phyloP scores from a whole-genome alignment of 2,113 vertebrate genomes.

The Sus scrofa region DNA sequence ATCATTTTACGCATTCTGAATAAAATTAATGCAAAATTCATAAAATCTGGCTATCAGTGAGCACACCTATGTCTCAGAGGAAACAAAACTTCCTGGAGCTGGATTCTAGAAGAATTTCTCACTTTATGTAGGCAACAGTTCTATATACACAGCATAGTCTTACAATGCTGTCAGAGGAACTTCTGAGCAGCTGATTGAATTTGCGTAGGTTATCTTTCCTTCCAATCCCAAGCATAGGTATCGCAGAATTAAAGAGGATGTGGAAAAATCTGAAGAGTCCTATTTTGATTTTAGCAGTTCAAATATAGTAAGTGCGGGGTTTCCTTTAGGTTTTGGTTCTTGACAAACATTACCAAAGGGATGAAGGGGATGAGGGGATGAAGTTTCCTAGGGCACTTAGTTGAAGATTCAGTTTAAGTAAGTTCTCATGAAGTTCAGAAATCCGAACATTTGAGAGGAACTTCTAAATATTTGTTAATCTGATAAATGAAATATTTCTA shows the following conservation, averaged over 20 bases:
- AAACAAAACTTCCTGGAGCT: no score
- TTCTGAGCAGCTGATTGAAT: no score
- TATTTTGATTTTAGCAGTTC: background rate
- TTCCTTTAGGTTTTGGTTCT: background rate
- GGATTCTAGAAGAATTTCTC: no score
- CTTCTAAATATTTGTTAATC: background rate
- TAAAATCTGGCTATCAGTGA: background rate
- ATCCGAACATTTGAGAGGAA: background rate
- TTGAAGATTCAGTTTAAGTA: background rate
- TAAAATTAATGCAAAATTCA: constrained; percentile 17
- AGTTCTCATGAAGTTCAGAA: background rate
- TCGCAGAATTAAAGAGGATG: background rate
- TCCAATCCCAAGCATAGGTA: no score
- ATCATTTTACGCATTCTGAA: background rate
- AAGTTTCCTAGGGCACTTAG: background rate
- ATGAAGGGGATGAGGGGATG: no score
- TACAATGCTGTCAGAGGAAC: no score
- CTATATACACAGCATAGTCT: no score
- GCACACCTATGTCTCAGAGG: no score
- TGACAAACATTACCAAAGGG: background rate
- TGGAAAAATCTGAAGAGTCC: background rate
- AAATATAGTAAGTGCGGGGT: background rate
- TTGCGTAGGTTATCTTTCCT: no score
- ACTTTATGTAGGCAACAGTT: no score
- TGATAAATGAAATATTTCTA: background rate